Conservation (phyloP, 2,797 vertebrate species). For the Epinephelus malabaricus region DNA sequence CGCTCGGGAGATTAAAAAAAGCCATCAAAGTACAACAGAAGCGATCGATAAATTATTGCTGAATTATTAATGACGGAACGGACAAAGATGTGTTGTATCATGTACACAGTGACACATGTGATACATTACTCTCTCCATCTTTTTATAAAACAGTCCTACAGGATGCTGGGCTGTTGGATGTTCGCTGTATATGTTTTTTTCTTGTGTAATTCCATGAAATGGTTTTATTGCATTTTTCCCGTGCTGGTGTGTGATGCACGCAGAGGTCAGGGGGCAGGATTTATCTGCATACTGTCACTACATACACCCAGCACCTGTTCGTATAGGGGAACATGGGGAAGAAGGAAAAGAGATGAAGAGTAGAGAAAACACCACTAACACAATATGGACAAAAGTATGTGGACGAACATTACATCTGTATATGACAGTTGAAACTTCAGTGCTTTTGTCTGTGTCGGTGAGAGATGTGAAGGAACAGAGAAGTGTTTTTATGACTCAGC, state of each 20-base stretch:
- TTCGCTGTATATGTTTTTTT: neutral
- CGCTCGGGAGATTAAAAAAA: neutral
- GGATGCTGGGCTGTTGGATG: neutral
- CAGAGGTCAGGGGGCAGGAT: neutral
- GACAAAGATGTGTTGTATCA: slow-evolving; percentile 6
- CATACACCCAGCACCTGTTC: neutral
- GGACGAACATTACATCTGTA: neutral
- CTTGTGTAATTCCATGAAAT: neutral
- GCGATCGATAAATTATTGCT: neutral
- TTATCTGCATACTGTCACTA: neutral
- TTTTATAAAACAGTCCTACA: neutral
- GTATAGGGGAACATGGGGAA: too few species aligned
- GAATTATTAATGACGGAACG: slow-evolving; percentile 4
- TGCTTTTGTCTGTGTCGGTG: neutral
- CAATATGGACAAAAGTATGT: neutral
- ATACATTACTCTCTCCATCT: neutral
- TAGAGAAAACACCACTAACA: neutral
- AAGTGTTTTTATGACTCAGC: slow-evolving; percentile 8
- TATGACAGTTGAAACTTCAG: too few species aligned
- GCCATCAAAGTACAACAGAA: neutral
- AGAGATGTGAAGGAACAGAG: neutral
- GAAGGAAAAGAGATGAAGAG: too few species aligned
- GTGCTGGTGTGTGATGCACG: neutral
- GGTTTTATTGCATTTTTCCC: neutral
- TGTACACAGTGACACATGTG: neutral